Evolutionary conservation across 2,113 vertebrate species (phyloP), one percentile per base, ranked within the genome.

Genomic region (Microtus richardsoni): DNA sequence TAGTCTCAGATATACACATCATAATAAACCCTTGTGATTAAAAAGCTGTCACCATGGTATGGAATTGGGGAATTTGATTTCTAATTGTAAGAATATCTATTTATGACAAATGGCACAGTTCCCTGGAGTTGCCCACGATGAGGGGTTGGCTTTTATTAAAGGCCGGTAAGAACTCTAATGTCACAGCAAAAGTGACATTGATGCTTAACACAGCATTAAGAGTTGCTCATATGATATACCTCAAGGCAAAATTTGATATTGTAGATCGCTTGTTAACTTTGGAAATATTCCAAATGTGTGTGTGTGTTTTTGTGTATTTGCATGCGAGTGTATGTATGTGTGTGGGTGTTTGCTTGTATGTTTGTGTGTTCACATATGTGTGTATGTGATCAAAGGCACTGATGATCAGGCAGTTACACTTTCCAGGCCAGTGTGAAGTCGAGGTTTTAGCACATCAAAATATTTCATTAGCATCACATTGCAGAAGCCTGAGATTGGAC

Each of bases 391-490:
- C 87, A 58, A 90, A 94, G 41, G 88, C 44, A 95, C 39, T 96
- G 30, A 93, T 91, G 58, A 96, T 80, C 80, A 93, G 89, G 90
- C 62, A 78, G 47, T 82, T 96, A 96, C 52, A 62, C 47, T 90
- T 95, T 44, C 33, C 71, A 85, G 75, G 91, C 54, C 89, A 96
- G 79, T 96, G 80, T 95, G 96, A 93, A 85, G 66, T 86, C 28
- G 30, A 96, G 66, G 88, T 89, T 96, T 96, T 75, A 87, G 88
- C 14, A 84, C 44, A 97, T 62, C 90, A 92, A 96, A 97, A 96
- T 97, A 96, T 97, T 97, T 97, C 88, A 96, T 97, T 97, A 97
- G 96, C 96, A 97, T 97, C 13, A 21, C 82, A 83, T 92, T 89
- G 87, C 83, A 93, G 75, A 94, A 95, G 68, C 88, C 54, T 89